Evolutionary conservation across 1,140 invertebrate species (phyloP).

Genomic region (Drosophila neocordata): DNA sequence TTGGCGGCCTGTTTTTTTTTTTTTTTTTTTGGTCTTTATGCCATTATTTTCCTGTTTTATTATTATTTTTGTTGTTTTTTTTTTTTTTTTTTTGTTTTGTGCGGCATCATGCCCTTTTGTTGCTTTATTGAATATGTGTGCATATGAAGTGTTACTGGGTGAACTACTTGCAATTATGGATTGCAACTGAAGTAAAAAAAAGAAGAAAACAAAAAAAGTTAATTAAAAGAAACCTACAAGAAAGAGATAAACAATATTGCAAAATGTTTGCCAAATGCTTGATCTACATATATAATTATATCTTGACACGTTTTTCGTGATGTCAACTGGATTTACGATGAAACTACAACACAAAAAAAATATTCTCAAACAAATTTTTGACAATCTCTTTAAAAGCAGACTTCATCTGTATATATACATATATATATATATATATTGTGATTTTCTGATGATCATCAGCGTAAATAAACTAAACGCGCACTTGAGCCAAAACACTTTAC

Average conservation of each 20-base stretch:
- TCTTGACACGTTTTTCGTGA: slow-evolving; percentile 47
- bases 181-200: slow-evolving; percentile 25
- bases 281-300: slow-evolving; percentile 33
- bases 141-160: slow-evolving; percentile 23
- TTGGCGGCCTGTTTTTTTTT: slow-evolving; percentile 30
- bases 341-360: slow-evolving; percentile 22
- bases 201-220: slow-evolving; percentile 57
- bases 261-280: slow-evolving; percentile 15
- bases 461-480: slow-evolving; percentile 54
- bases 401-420: slow-evolving; percentile 20
- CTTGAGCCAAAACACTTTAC: slow-evolving; percentile 51
- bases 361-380: slow-evolving; percentile 18
- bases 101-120: slow-evolving; percentile 79
- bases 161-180: slow-evolving; percentile 58
- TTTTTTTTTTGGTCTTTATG: slow-evolving; percentile 13
- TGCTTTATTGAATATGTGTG: slow-evolving; percentile 60
- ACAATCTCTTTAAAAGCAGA: slow-evolving; percentile 36
- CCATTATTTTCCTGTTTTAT: slow-evolving; percentile 29
- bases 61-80: slow-evolving; percentile 18
- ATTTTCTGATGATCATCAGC: slow-evolving; percentile 1
- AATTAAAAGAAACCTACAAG: slow-evolving; percentile 47
- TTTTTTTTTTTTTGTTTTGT: slow-evolving; percentile 26
- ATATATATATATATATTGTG: neutral
- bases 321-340: slow-evolving; percentile 25
- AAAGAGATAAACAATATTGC: slow-evolving; percentile 17